phyloP scores from a whole-genome alignment of 2,113 vertebrate species.

The Stigmatopora argus region DNA sequence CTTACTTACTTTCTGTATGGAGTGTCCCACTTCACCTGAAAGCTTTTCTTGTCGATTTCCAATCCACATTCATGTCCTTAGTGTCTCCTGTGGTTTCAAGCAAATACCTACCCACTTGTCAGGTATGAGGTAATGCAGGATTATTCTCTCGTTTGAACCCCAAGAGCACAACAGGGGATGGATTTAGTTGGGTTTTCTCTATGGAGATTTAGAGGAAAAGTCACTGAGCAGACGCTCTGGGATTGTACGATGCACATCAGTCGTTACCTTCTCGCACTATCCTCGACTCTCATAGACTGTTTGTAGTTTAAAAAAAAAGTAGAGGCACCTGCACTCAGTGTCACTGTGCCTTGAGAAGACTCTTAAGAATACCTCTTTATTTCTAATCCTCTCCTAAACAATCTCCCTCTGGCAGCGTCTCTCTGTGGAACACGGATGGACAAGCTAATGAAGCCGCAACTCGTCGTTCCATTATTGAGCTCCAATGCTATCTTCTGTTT shows the following conservation, averaged over 20 bases:
- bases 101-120: conserved; percentile 29
- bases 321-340: conserved; percentile 33
- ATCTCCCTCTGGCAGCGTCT: conserved; percentile 29
- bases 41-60: background rate
- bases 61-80: conserved; percentile 15
- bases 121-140: conserved; percentile 33
- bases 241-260: conserved; percentile 43
- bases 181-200: conserved; percentile 45
- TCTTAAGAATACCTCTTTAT: conserved; percentile 34
- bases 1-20: background rate
- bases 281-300: conserved; percentile 11
- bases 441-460: conserved; percentile 38
- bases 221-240: conserved; percentile 48
- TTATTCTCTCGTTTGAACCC: conserved; percentile 44
- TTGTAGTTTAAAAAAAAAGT: background rate
- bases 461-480: conserved; percentile 10
- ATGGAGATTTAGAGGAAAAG: conserved; percentile 41
- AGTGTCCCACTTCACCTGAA: background rate
- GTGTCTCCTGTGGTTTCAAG: conserved; percentile 9
- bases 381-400: conserved; percentile 46
- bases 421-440: conserved; percentile 29
- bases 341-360: conserved; percentile 33
- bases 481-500: conserved; percentile 24
- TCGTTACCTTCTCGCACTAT: conserved; percentile 31
- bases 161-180: conserved; percentile 37